A percentile compares a stretch with the other conserved stretches of the same genome.
Conservation (phyloP, 2,113 vertebrate species). For the Cebidichthys violaceus region DNA sequence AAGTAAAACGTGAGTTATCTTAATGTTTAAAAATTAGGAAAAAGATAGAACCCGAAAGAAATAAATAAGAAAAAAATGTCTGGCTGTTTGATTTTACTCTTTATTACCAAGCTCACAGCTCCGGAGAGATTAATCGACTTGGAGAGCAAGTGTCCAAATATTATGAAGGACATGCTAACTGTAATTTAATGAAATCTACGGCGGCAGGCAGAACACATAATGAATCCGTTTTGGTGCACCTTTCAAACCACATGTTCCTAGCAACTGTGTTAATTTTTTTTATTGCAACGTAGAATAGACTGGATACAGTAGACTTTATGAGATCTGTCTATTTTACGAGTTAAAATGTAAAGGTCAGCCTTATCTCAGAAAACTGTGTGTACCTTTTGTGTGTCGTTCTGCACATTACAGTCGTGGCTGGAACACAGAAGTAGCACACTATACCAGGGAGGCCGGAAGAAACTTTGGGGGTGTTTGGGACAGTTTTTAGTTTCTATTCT, state of each 20-base stretch:
- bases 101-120: constrained; percentile 63
- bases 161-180: constrained; percentile 66
- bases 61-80: constrained; percentile 46
- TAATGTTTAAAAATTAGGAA: constrained; percentile 52
- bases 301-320: constrained; percentile 1
- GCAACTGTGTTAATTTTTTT: constrained; percentile 5
- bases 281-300: not conserved
- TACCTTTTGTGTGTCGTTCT: not conserved
- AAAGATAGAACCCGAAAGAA: constrained; percentile 34
- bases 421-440: constrained; percentile 2
- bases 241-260: not conserved
- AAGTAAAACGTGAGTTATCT: constrained; percentile 22
- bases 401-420: not conserved
- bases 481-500: not conserved
- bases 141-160: constrained; percentile 76
- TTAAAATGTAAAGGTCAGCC: constrained; percentile 17
- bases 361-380: not conserved
- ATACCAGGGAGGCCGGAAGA: not conserved
- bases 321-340: not conserved
- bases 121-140: constrained; percentile 67
- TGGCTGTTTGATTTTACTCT: constrained; percentile 64
- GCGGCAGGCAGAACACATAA: constrained; percentile 21
- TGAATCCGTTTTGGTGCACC: constrained; percentile 29
- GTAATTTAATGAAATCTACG: constrained; percentile 62
- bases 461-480: not conserved